phyloP scores from a whole-genome alignment of 2,888 invertebrate species.

The Coecobrya sp. region DNA sequence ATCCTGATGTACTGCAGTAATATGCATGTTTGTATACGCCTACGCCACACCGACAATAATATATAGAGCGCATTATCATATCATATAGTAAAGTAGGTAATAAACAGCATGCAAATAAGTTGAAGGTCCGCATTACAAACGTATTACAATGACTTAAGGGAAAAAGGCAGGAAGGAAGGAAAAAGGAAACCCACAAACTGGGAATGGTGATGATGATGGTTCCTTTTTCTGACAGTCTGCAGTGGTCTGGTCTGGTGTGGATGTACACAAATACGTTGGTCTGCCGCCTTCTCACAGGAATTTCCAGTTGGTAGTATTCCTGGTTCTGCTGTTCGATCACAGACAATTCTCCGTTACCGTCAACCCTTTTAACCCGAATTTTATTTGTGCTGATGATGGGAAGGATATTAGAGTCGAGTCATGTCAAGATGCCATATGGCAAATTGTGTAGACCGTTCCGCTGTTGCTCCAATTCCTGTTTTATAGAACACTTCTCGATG shows the following conservation, averaged over 20 bases:
- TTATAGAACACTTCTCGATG: neutral
- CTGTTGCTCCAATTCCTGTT: neutral
- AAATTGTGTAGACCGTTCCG: slow-evolving; percentile 9
- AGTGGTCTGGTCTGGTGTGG: slow-evolving; percentile 8
- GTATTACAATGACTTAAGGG: neutral
- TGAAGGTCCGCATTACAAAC: neutral
- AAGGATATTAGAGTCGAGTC: slow-evolving; percentile 25
- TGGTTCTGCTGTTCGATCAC: neutral
- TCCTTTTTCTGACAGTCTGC: slow-evolving; percentile 6
- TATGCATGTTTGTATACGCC: neutral
- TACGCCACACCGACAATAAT: neutral
- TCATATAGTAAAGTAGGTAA: neutral
- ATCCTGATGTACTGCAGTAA: neutral
- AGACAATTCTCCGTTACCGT: neutral
- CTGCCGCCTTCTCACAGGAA: slow-evolving; percentile 49
- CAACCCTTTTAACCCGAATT: neutral
- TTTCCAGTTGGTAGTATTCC: neutral
- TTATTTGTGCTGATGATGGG: neutral
- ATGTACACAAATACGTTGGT: neutral
- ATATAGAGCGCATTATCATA: neutral
- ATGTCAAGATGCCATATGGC: slow-evolving; percentile 50
- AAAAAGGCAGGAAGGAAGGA: slow-evolving; percentile 27
- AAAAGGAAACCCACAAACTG: slow-evolving; percentile 9
- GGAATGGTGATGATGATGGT: slow-evolving; percentile 15
- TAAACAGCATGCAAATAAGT: neutral